Conservation (phyloP, 2,888 invertebrate species). For the Beris morrisii region DNA sequence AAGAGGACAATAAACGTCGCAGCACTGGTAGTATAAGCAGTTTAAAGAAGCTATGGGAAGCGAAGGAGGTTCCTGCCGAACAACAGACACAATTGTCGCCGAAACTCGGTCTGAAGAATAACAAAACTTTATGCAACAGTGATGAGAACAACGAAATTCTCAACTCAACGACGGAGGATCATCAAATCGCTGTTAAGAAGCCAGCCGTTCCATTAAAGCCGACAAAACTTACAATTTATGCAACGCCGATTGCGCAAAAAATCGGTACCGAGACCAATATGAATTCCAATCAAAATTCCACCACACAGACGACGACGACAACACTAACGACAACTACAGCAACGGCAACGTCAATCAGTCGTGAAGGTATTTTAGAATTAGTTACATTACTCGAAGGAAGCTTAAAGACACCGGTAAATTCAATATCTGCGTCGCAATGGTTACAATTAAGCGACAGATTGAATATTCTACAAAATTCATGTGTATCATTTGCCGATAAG, state of each 20-base stretch:
- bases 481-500: constrained; percentile 80
- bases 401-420: constrained; percentile 60
- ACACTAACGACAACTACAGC: constrained; percentile 45
- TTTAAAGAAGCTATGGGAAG: constrained; percentile 90
- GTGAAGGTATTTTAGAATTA: constrained; percentile 66
- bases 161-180: constrained; percentile 28
- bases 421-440: constrained; percentile 67
- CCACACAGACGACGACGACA: constrained; percentile 39
- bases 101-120: constrained; percentile 61
- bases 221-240: constrained; percentile 70
- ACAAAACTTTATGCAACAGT: constrained; percentile 19
- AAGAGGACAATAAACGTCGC: constrained; percentile 81
- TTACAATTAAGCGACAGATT: constrained; percentile 79
- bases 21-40: constrained; percentile 92
- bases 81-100: constrained; percentile 63
- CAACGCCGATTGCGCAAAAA: constrained; percentile 67
- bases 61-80: constrained; percentile 63
- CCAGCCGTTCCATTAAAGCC: constrained; percentile 72
- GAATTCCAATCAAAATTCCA: constrained; percentile 25
- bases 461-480: constrained; percentile 78
- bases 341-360: constrained; percentile 57
- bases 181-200: constrained; percentile 56
- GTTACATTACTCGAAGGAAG: constrained; percentile 68
- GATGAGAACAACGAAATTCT: constrained; percentile 37
- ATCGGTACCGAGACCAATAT: constrained; percentile 36